phyloP scores from a whole-genome alignment of 2,888 invertebrate genomes.

The Dromius quadrimaculatus region DNA sequence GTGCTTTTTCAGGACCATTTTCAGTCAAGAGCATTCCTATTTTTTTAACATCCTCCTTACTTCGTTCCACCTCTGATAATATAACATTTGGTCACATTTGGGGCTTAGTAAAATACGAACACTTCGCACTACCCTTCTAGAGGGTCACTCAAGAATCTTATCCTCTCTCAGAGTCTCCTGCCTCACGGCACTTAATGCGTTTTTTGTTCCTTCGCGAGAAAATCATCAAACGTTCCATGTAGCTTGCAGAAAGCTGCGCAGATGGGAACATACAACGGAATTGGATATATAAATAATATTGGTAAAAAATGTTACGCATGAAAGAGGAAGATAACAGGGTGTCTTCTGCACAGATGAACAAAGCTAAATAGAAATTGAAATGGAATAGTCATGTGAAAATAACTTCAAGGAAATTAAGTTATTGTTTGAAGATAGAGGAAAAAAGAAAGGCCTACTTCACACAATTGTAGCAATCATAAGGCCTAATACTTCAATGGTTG shows the following conservation, averaged over 20 bases:
- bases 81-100: too few relatives aligned
- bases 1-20: too few relatives aligned
- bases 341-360: conserved; percentile 11
- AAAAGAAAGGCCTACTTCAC: too few relatives aligned
- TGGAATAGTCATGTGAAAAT: background rate
- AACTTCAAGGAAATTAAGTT: too few relatives aligned
- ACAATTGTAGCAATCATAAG: too few relatives aligned
- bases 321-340: background rate
- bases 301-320: conserved; percentile 40
- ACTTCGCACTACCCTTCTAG: conserved; percentile 29
- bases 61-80: too few relatives aligned
- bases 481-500: too few relatives aligned
- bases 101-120: conserved; percentile 47
- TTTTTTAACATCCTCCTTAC: too few relatives aligned
- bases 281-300: conserved; percentile 48
- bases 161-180: background rate
- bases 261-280: conserved; percentile 44
- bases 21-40: too few relatives aligned
- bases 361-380: conserved; percentile 29
- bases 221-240: conserved; percentile 19
- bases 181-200: conserved; percentile 29
- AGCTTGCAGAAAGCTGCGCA: conserved; percentile 6
- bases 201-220: conserved; percentile 37
- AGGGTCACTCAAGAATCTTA: background rate
- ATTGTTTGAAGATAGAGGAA: too few relatives aligned